Percentiles rank a stretch among this genome's conserved stretches.
Evolutionary conservation across 2,797 vertebrate genomes (phyloP).

Genomic region (Hypotaenidia philippensis): DNA sequence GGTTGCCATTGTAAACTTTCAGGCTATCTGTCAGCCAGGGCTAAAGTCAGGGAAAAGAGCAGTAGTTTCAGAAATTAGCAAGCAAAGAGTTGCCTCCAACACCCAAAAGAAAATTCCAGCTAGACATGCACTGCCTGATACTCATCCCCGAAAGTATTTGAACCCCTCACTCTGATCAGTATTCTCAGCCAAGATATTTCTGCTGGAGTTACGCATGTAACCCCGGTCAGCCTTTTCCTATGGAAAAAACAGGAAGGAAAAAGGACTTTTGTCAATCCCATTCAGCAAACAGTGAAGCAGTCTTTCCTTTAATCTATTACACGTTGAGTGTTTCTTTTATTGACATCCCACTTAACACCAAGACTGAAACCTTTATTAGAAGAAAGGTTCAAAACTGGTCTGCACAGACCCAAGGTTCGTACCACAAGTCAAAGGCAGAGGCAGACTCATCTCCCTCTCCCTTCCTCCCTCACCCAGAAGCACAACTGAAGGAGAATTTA

Average conservation of each 20-base stretch:
- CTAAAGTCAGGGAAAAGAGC: not conserved
- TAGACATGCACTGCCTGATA: not conserved
- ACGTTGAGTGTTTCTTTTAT: not conserved
- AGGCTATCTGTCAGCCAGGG: not conserved
- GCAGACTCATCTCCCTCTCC: not conserved
- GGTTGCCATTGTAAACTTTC: not conserved
- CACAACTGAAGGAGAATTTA: not conserved
- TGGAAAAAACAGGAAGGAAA: not conserved
- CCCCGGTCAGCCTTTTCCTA: not conserved
- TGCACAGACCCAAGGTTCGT: not conserved
- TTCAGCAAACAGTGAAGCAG: not conserved
- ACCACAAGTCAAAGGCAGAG: not conserved
- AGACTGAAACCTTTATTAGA: not conserved
- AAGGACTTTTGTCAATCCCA: not conserved
- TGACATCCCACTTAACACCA: not conserved
- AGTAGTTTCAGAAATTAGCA: not conserved
- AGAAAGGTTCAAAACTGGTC: not conserved
- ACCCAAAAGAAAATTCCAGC: not conserved
- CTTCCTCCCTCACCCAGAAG: not conserved
- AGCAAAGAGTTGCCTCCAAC: not conserved
- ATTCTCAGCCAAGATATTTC: not conserved
- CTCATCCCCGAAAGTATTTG: not conserved
- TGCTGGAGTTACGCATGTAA: not conserved
- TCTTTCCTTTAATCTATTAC: not conserved
- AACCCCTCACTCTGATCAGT: not conserved